Base-by-base conservation (phyloP, 2,797 vertebrate species). In the Falco columbarius region DNA sequence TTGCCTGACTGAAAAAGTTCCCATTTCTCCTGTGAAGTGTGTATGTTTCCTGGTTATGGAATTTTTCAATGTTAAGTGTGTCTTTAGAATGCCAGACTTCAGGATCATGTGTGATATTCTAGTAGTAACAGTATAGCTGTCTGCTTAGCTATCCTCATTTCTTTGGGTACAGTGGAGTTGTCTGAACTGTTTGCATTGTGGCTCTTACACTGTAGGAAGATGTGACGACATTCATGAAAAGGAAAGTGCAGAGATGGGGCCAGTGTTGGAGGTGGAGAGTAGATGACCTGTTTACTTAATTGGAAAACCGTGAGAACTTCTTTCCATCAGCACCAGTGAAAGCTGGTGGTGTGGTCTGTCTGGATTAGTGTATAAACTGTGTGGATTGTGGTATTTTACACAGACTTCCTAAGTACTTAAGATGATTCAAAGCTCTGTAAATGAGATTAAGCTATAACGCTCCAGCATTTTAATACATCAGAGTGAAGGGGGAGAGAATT, bases 371-470 rank as follows among this genome's bases (percentile, higher is more conserved):
- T 81, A 73, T 86, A 77, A 93, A 96, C 88, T 93, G 68, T 8
- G 9, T 84, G 91, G 92, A 95, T 93, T 90, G 83, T 93, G 83
- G 86, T 84, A 93, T 92, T 97, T 96, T 94, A 85, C 38, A 95
- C 80, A 97, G 90, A 63, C 85, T 96, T 96, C 85, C 75, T 92
- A 96, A 94, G 87, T 80, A 72, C 56, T 95, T 96, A 88, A 96
- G 75, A 97, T 95, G 92, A 96, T 97, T 96, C 96, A 97, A 87
- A 96, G 95, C 96, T 94, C 83, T 1, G 10, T 95, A 93, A 96
- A 93, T 97, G 94, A 96, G 95, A 97, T 96, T 97, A 96, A 95
- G 58, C 89, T 97, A 38, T 72, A 97, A 75, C 4, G 6, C 70
- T 94, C 81, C 81, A 89, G 90, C 74, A 56, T 95, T 96, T 96